Conservation (phyloP, 2,888 invertebrate genomes). For the Perizoma flavofasciatum region DNA sequence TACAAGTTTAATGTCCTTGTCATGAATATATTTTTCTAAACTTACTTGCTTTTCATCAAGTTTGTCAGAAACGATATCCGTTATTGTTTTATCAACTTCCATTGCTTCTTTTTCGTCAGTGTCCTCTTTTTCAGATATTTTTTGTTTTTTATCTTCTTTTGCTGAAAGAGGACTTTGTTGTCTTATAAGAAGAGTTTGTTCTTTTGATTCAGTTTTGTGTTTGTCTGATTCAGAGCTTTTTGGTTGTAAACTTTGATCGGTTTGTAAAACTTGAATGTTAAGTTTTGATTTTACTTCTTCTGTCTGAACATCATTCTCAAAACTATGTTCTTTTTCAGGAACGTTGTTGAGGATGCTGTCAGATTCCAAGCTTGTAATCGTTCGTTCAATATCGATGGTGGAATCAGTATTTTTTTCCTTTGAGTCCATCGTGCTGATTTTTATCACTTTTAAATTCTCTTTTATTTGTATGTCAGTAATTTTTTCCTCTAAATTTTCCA, state of each 20-base stretch:
- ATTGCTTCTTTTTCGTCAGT: constrained; percentile 28
- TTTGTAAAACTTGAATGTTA: constrained; percentile 16
- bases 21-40: constrained; percentile 60
- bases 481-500: constrained; percentile 77
- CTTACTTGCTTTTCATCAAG: constrained; percentile 73
- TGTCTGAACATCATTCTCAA: constrained; percentile 50
- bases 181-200: constrained; percentile 16
- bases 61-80: constrained; percentile 59
- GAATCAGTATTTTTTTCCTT: constrained; percentile 23
- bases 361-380: constrained; percentile 50
- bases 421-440: constrained; percentile 1
- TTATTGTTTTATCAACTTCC: constrained; percentile 10
- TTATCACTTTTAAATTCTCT: constrained; percentile 41
- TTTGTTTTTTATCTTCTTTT: constrained; percentile 36
- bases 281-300: constrained; percentile 19
- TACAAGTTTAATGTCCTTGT: constrained; percentile 23
- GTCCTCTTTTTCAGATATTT: constrained; percentile 36
- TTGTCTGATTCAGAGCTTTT: constrained; percentile 4
- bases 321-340: constrained; percentile 57
- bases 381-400: constrained; percentile 51
- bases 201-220: constrained; percentile 5
- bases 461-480: constrained; percentile 66
- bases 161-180: constrained; percentile 33
- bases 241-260: constrained; percentile 2
- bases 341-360: constrained; percentile 51